Evolutionary conservation across 2,888 invertebrate genomes (phyloP).

Genomic region (Drepanosiphum platanoidis): DNA sequence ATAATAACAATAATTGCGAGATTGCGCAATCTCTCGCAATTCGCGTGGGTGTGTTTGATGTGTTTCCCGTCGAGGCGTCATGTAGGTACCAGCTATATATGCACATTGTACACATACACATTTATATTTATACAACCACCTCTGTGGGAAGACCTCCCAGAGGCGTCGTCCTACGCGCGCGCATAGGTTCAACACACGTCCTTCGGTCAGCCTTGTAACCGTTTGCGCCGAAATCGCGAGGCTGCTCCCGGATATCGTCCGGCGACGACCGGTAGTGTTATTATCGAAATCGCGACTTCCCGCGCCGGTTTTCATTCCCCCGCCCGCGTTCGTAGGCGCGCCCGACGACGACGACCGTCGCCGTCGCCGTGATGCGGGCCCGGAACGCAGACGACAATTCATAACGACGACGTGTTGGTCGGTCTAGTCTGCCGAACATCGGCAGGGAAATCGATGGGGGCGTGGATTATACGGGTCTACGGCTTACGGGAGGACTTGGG

Average conservation of each 20-base stretch:
- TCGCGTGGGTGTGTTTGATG: conserved; percentile 36
- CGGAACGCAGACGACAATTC: not conserved
- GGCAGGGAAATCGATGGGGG: too few species aligned
- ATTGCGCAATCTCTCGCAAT: conserved; percentile 2
- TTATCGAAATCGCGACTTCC: not conserved
- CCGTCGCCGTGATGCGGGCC: not conserved
- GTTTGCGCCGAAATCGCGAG: conserved; percentile 39
- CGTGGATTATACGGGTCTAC: too few species aligned
- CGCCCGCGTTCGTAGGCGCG: too few species aligned
- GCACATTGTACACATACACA: not conserved
- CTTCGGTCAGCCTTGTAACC: conserved; percentile 58
- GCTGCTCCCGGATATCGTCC: conserved; percentile 46
- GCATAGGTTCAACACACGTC: conserved; percentile 55
- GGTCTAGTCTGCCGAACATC: too few species aligned
- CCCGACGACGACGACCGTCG: too few species aligned
- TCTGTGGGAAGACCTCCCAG: conserved; percentile 60
- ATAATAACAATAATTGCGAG: not conserved
- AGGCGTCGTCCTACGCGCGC: conserved; percentile 59
- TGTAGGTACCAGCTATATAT: not conserved
- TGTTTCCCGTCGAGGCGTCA: conserved; percentile 34
- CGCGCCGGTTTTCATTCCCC: not conserved
- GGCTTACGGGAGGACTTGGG: too few species aligned
- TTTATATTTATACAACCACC: too few species aligned
- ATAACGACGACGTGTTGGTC: too few species aligned
- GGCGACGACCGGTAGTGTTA: not conserved